These are phyloP conservation scores for Ferdinandea cuprea DNA, from an alignment of 2,888 invertebrate genomes.

Conservation along the genomic window DNA sequence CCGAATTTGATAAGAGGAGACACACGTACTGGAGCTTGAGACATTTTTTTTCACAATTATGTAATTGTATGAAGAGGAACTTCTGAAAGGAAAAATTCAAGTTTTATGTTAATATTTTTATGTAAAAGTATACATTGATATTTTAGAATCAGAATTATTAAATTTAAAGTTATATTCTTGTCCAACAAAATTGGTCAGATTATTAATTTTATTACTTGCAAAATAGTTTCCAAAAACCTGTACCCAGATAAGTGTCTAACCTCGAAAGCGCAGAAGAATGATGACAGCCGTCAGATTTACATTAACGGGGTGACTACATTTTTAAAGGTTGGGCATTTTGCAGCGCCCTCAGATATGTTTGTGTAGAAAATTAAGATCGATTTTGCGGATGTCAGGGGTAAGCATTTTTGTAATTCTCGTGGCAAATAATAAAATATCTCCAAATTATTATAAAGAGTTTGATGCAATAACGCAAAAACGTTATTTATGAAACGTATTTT, in stretches of 20 bases:
- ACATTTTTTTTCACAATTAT: slow-evolving; percentile 77
- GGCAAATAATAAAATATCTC: no score
- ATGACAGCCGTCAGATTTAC: slow-evolving; percentile 63
- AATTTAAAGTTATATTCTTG: neutral
- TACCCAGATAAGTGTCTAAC: slow-evolving; percentile 52
- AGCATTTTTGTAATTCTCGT: no score
- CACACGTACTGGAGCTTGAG: slow-evolving; percentile 88
- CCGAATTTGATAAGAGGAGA: slow-evolving; percentile 93
- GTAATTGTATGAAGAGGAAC: slow-evolving; percentile 53
- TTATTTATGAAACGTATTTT: no score
- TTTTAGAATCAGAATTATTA: neutral
- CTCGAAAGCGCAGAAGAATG: slow-evolving; percentile 58
- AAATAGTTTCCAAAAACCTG: slow-evolving; percentile 31
- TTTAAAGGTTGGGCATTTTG: slow-evolving; percentile 1
- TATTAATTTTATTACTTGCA: slow-evolving; percentile 30
- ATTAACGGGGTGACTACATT: neutral
- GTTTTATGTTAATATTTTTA: no score
- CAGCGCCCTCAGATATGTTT: slow-evolving; percentile 19
- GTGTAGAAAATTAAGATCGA: no score
- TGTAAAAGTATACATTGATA: neutral
- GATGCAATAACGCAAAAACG: no score
- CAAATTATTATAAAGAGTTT: no score
- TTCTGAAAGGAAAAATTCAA: slow-evolving; percentile 42
- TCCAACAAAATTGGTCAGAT: neutral
- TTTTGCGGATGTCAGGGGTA: no score